phyloP scores from a whole-genome alignment of 2,888 invertebrate species.

The Pseudococcus viburni region DNA sequence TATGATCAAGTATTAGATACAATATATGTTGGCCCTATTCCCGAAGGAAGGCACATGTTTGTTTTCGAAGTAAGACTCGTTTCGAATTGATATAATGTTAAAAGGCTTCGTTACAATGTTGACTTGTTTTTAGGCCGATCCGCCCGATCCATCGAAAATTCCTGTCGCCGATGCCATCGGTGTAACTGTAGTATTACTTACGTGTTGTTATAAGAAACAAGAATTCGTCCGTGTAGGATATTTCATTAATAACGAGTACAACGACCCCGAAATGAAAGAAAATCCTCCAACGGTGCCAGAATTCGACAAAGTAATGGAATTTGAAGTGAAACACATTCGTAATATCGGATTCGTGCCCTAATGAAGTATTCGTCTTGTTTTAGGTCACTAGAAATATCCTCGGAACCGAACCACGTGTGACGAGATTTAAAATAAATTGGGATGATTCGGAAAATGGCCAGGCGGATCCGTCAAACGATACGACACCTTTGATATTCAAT shows the following conservation, averaged over 20 bases:
- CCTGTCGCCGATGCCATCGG: conserved; percentile 98
- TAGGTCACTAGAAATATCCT: conserved; percentile 83
- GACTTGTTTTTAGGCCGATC: conserved; percentile 81
- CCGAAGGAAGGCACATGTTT: conserved; percentile 96
- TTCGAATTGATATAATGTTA: neutral
- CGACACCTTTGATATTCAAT: conserved; percentile 68
- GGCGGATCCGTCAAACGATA: conserved; percentile 66
- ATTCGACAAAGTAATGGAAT: conserved; percentile 86
- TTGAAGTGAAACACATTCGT: neutral
- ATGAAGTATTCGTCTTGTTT: neutral
- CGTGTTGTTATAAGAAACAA: conserved; percentile 92
- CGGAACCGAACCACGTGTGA: conserved; percentile 93
- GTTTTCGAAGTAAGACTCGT: conserved; percentile 82
- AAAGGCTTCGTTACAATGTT: neutral
- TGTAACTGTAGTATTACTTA: conserved; percentile 95
- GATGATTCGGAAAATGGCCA: conserved; percentile 76
- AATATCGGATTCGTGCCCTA: neutral
- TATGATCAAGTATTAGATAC: conserved; percentile 97
- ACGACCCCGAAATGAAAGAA: conserved; percentile 91
- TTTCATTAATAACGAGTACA: conserved; percentile 98
- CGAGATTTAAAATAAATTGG: conserved; percentile 98
- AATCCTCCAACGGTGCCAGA: conserved; percentile 94
- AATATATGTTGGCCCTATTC: conserved; percentile 97
- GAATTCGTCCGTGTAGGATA: conserved; percentile 99
- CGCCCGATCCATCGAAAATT: conserved; percentile 93